A percentile compares a stretch with the other conserved stretches of the same genome.
These are phyloP conservation scores for Orussus abietinus DNA, from an alignment of 1,140 invertebrate species.

Conservation along the genomic window DNA sequence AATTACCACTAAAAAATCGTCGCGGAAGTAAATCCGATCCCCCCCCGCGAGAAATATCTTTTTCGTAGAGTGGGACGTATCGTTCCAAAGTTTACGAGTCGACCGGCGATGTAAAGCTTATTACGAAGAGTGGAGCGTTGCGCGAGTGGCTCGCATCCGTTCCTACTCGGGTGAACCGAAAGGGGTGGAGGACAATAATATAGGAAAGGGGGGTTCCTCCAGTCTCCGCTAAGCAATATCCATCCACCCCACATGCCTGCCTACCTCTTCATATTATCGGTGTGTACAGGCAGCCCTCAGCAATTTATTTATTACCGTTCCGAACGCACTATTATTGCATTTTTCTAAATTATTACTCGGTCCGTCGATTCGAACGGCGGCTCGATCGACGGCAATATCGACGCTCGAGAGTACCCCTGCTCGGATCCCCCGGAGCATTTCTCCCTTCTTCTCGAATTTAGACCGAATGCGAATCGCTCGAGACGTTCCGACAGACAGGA, in stretches of 20 bases:
- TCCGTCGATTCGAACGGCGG: constrained; percentile 14
- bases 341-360: constrained; percentile 41
- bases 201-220: constrained; percentile 40
- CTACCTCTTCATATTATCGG: constrained; percentile 49
- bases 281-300: constrained; percentile 45
- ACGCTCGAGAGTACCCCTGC: constrained; percentile 6
- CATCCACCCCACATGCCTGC: constrained; percentile 47
- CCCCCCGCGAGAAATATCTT: too few species aligned
- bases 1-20: too few species aligned
- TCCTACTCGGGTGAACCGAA: constrained; percentile 25
- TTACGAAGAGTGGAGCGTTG: constrained; percentile 27
- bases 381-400: constrained; percentile 24
- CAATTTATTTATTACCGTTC: constrained; percentile 55
- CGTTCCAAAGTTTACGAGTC: too few species aligned
- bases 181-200: constrained; percentile 48
- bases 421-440: neutral
- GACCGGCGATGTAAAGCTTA: too few species aligned
- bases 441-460: too few species aligned
- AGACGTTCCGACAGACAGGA: too few species aligned
- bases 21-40: too few species aligned
- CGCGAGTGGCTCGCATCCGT: constrained; percentile 27
- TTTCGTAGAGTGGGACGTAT: too few species aligned
- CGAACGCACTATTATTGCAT: constrained; percentile 49
- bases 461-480: too few species aligned
- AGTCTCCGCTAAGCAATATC: constrained; percentile 51